phyloP scores from a whole-genome alignment of 2,888 invertebrate species.

The Seladonia tumulorum region DNA sequence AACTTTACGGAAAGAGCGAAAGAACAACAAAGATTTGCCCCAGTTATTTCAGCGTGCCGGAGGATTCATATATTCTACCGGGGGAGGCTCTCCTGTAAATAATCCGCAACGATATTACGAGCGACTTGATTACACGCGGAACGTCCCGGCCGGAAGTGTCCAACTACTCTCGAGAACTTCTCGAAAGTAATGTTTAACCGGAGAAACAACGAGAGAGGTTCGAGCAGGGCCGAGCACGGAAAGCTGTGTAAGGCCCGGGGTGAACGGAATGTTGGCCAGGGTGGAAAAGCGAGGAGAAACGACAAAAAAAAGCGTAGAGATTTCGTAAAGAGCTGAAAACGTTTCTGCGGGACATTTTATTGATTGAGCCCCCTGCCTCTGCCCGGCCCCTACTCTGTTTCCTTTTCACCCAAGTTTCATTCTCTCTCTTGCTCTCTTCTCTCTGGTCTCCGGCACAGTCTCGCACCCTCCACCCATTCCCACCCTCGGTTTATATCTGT shows the following conservation, averaged over 20 bases:
- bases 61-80: neutral
- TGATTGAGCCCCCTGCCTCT: slow-evolving; percentile 78
- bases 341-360: slow-evolving; percentile 82
- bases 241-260: slow-evolving; percentile 1
- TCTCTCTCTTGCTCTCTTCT: slow-evolving; percentile 63
- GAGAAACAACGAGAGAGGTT: slow-evolving; percentile 37
- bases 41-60: neutral
- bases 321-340: slow-evolving; percentile 75
- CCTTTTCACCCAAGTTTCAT: slow-evolving; percentile 66
- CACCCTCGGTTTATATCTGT: slow-evolving; percentile 43
- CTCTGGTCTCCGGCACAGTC: slow-evolving; percentile 40
- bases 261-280: slow-evolving; percentile 5
- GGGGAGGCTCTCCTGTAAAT: neutral
- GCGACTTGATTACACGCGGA: neutral
- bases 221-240: slow-evolving; percentile 24
- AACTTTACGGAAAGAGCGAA: slow-evolving; percentile 9
- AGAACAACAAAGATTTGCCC: slow-evolving; percentile 10
- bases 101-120: slow-evolving; percentile 24
- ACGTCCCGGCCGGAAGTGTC: slow-evolving; percentile 3
- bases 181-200: slow-evolving; percentile 41
- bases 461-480: slow-evolving; percentile 47
- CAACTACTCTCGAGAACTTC: slow-evolving; percentile 41
- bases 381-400: slow-evolving; percentile 64
- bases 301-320: slow-evolving; percentile 66
- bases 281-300: slow-evolving; percentile 27